Evolutionary conservation across 2,888 invertebrate species (phyloP), one percentile per base, ranked within the genome.

Genomic region (Orthosia cruda): DNA sequence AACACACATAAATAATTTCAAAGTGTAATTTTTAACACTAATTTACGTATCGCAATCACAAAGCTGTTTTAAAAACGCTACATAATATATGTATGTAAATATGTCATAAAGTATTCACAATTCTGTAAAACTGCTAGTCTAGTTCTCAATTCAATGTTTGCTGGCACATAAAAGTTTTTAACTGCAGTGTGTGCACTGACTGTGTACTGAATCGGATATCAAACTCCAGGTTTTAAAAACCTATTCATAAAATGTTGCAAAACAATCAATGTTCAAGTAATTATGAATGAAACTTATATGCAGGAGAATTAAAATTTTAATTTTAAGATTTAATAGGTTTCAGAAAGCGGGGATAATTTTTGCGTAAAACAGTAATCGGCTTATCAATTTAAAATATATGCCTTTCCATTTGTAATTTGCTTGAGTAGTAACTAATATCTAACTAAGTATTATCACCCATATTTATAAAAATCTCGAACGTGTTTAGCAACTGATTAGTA

Each of bases 111-210:
- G 12, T 54, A 58, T 73, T 57, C 26, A 52, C 0, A n/a, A 15
- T 40, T 49, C 47, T 49, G 40, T 45, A 1, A n/a, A 50, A 26
- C 40, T 59, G 47, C 3, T 50, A 32, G 11, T 54, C 23, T 32
- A 47, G 59, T 80, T 58, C 32, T 47, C 45, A 23, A 47, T 73
- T 47, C 20, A 18, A 61, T 67, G 67, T 73, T 79, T 50, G 32
- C 15, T 50, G 1, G 13, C 23, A 50, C 15, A 54, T 50, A 40
- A 54, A 80, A 68, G 18, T 68, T 75, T 64, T 11, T 47, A 15
- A 47, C n/a, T 64, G 55, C 59, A 68, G 23, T 62, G 18, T 55
- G n/a, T 68, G 50, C 73, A 79, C 18, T n/a, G 16, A 20, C 9
- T 78, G 65, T 23, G 50, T 47, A 32, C 26, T 61, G n/a, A 45